Conservation (phyloP, 2,797 vertebrate species). For the Heliangelus exortis region DNA sequence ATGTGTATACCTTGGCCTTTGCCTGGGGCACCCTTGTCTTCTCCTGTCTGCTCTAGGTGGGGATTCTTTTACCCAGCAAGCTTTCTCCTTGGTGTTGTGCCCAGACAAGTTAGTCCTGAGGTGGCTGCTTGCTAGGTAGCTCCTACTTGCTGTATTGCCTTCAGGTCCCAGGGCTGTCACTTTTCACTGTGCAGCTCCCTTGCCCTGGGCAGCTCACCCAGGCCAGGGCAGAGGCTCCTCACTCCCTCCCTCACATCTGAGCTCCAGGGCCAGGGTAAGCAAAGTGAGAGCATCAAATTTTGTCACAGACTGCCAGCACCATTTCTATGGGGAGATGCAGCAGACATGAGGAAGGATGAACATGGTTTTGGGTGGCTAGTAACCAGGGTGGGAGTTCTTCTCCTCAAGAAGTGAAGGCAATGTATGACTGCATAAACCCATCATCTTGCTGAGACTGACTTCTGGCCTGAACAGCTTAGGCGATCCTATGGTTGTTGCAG, state of each 20-base stretch:
- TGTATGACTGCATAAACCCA: not conserved
- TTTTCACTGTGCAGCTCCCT: not conserved
- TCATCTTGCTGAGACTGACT: not conserved
- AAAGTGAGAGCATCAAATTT: fast-evolving
- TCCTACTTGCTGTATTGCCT: not conserved
- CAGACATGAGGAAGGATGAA: not conserved
- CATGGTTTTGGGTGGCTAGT: not conserved
- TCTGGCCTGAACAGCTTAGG: not conserved
- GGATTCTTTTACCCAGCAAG: not conserved
- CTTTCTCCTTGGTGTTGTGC: not conserved
- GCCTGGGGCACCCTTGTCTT: not conserved
- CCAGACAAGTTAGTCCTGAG: not conserved
- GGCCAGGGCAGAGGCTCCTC: not conserved
- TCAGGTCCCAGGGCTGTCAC: not conserved
- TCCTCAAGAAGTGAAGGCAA: not conserved
- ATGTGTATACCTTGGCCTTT: not conserved
- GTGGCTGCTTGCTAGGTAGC: not conserved
- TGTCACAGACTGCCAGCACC: not conserved
- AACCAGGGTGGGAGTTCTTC: not conserved
- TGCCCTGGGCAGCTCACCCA: fast-evolving
- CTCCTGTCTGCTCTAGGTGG: fast-evolving
- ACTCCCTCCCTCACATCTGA: not conserved
- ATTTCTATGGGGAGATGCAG: not conserved
- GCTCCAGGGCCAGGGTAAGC: too few species aligned
- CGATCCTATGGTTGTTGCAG: not conserved